Evolutionary conservation across 2,113 vertebrate species (phyloP), one percentile per base, ranked within the genome.

Genomic region (Hyla sarda): DNA sequence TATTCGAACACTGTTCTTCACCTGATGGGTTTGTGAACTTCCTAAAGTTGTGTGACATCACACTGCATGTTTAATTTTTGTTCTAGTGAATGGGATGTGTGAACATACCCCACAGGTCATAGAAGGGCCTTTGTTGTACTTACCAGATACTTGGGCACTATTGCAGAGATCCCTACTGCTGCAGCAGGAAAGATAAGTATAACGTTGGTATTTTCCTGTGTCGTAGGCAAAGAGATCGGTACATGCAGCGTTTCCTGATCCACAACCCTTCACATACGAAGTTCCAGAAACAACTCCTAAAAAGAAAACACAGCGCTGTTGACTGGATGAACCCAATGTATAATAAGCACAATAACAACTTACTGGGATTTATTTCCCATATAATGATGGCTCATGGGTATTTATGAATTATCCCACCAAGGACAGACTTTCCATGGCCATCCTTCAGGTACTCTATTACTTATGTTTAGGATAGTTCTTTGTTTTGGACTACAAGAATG

Each of bases 191-290:
- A 71, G 17, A 25, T 71, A 52, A 23, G 62, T 56, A n/a, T 71
- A 58, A 10, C 50, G 62, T 52, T 86, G 62, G 10, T 41, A 56
- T 5, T 23, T 28, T 6, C 62, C 76, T 1, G 84, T 86, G 58
- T 56, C 50, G 19, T 28, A 86, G 3, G 84, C 62, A 45, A 80
- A 52, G 17, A 80, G 16, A 10, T 69, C n/a, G 17, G 65, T 45
- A 72, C 84, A 86, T 28, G 48, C 75, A 11, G 17, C 14, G 23
- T 34, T 62, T 16, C 32, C 75, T 16, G 75, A 58, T 45, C 84
- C 84, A n/a, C 84, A 86, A 30, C 84, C 84, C 54, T 72, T 79
- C 3, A 34, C n/a, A n/a, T 80, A 72, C 7, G 25, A 30, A 11
- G 37, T 23, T 5, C 1, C 23, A 28, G 13, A 2, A 13, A 13